Evolutionary conservation across 2,888 invertebrate genomes (phyloP).

Genomic region (Steinernema hermaphroditum): DNA sequence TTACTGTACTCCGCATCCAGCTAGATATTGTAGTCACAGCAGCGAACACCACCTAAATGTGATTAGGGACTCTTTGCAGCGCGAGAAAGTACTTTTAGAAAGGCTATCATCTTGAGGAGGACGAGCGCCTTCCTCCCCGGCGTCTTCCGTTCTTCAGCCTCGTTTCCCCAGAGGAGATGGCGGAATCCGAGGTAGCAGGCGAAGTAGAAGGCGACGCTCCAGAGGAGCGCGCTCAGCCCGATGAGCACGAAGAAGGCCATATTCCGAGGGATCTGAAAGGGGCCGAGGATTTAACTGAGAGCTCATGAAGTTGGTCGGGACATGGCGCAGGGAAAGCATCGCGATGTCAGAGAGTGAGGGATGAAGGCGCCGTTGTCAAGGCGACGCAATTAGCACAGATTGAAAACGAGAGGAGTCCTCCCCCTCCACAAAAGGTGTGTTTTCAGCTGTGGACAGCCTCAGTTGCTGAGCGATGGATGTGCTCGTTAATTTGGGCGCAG

Average conservation of each 20-base stretch:
- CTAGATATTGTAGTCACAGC: not conserved
- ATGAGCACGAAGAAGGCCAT: not conserved
- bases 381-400: conserved; percentile 13
- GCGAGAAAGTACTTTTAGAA: not conserved
- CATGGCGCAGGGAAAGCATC: not conserved
- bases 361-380: not conserved
- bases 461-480: too few relatives aligned
- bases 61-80: not conserved
- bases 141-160: not conserved
- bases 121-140: not conserved
- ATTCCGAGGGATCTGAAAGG: not conserved
- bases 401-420: not conserved
- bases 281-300: not conserved
- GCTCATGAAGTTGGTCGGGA: too few relatives aligned
- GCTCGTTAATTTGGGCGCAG: too few relatives aligned
- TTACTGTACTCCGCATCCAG: not conserved
- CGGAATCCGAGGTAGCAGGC: not conserved
- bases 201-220: conserved; percentile 3
- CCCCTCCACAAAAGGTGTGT: not conserved
- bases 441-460: too few relatives aligned
- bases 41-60: not conserved
- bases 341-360: not conserved
- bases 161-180: not conserved
- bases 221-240: not conserved
- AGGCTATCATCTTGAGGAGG: not conserved